Percentiles rank a stretch among this genome's conserved stretches.
Evolutionary conservation across 1,140 invertebrate species (phyloP).

Genomic region (Pseudobourletiella spinata): DNA sequence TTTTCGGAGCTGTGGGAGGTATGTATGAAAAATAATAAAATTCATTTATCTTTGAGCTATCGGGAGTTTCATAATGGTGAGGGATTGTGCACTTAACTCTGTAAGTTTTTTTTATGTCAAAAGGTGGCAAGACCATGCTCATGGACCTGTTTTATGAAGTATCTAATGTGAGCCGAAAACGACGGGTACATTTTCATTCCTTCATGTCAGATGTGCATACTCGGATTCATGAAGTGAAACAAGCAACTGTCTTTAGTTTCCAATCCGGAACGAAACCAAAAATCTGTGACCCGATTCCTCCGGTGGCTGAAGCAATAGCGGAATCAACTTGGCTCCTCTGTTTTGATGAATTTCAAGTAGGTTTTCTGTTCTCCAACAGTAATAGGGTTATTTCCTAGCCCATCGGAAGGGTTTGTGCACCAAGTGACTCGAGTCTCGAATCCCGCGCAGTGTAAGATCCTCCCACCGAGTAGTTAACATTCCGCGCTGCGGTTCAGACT

Average conservation of each 20-base stretch:
- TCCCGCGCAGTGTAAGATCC: too few relatives aligned
- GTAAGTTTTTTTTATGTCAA: constrained; percentile 59
- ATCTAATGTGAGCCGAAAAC: constrained; percentile 57
- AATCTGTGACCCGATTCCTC: constrained; percentile 87
- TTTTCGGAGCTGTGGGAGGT: constrained; percentile 78
- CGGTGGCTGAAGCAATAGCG: constrained; percentile 79
- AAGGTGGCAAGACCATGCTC: constrained; percentile 95
- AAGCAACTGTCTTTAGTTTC: constrained; percentile 54
- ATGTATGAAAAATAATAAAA: constrained; percentile 54
- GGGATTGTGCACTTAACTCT: too few relatives aligned
- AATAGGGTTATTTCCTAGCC: too few relatives aligned
- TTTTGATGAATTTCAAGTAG: constrained; percentile 98
- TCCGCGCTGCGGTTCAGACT: too few relatives aligned
- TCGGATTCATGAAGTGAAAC: constrained; percentile 70
- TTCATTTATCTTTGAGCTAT: too few relatives aligned
- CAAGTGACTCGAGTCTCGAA: too few relatives aligned
- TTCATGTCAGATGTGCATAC: constrained; percentile 97
- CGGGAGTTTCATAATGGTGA: too few relatives aligned
- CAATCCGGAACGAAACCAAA: constrained; percentile 52
- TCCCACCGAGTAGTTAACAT: too few relatives aligned
- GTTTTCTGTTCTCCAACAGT: constrained; percentile 12
- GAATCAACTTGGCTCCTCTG: constrained; percentile 85
- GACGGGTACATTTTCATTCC: constrained; percentile 88
- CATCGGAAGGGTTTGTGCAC: too few relatives aligned
- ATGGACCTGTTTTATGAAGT: constrained; percentile 93